These are phyloP conservation scores for Melospiza georgiana DNA, from an alignment of 2,113 vertebrate genomes.

Conservation along the genomic window DNA sequence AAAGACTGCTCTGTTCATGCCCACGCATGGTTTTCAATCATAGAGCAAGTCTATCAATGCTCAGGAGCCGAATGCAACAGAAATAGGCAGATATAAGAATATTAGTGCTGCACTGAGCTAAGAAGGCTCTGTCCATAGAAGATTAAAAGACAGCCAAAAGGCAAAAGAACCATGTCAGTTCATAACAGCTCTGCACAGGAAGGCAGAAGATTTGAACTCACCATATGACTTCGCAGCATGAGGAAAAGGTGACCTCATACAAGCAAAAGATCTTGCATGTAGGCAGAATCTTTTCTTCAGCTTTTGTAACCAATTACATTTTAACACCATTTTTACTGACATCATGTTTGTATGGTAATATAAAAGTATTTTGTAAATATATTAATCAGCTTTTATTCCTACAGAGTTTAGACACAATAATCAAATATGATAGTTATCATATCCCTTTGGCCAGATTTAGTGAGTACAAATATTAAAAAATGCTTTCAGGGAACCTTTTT, in stretches of 20 bases:
- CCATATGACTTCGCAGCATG: rapidly evolving
- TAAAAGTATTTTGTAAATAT: neutral
- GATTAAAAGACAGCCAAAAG: neutral
- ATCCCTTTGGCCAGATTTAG: neutral
- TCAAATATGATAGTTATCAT: neutral
- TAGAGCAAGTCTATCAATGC: neutral
- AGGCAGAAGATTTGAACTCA: neutral
- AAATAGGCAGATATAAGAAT: neutral
- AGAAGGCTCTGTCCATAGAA: neutral
- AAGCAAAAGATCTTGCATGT: rapidly evolving
- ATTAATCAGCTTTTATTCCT: neutral
- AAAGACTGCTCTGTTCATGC: neutral
- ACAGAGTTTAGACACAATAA: neutral
- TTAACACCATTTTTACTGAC: neutral
- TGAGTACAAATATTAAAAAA: neutral
- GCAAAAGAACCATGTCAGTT: neutral
- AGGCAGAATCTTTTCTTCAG: neutral
- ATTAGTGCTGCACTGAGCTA: neutral
- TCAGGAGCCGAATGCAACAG: neutral
- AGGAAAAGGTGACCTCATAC: neutral
- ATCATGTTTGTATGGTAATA: neutral
- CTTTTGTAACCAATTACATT: neutral
- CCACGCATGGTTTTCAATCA: rapidly evolving
- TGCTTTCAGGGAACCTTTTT: neutral
- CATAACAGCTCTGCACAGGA: neutral